Conservation (phyloP, 2,113 vertebrate genomes). For the Lampris incognitus region DNA sequence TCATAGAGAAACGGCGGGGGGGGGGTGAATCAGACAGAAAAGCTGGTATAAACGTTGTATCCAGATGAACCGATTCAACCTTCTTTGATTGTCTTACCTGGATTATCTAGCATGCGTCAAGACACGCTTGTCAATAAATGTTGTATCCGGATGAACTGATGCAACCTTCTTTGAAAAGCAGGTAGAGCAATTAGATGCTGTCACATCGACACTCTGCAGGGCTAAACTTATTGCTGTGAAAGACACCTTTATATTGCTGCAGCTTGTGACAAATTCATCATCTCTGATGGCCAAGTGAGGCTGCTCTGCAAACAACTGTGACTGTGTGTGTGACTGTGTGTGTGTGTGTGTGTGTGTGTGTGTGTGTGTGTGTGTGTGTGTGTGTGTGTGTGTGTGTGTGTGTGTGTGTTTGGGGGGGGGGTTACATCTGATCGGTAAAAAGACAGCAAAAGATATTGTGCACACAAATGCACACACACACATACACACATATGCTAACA, state of each 20-base stretch:
- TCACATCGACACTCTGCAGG: conserved; percentile 4
- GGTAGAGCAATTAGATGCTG: conserved; percentile 23
- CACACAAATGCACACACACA: conserved; percentile 8
- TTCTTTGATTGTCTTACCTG: too few species aligned
- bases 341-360: conserved; percentile 1
- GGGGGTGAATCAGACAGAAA: conserved; percentile 21
- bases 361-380: conserved; percentile 2
- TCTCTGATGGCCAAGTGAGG: conserved; percentile 9
- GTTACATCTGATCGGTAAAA: conserved; percentile 17
- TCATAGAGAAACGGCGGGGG: conserved; percentile 4
- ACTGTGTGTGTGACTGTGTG: neutral
- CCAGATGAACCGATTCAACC: too few species aligned
- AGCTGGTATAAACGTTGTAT: neutral
- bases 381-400: neutral
- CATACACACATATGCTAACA: neutral
- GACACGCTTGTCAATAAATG: too few species aligned
- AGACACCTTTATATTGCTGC: conserved; percentile 15
- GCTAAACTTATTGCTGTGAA: conserved; percentile 31
- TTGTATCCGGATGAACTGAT: too few species aligned
- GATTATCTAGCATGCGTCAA: too few species aligned
- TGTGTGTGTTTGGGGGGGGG: neutral
- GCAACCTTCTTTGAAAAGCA: neutral
- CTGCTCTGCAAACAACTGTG: conserved; percentile 1
- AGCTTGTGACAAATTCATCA: conserved; percentile 31
- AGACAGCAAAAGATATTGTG: neutral